Base-by-base conservation (phyloP, 2,888 invertebrate genomes). In the Drosophila antonietae region DNA sequence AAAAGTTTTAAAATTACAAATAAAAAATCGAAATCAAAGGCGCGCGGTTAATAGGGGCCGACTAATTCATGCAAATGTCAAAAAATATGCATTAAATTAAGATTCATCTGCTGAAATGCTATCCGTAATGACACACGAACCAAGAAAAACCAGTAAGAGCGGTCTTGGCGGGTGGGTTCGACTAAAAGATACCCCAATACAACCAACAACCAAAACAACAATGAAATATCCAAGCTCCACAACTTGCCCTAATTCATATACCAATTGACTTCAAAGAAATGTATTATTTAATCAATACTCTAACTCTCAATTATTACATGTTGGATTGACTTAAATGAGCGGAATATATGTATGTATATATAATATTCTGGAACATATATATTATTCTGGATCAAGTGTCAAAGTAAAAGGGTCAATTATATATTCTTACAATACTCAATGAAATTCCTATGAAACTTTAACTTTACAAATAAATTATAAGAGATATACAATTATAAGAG, bases 61-160 rank as follows among this genome's bases (percentile, higher is more conserved):
- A 64, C 69, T 83, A 76, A 79, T 75, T 73, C 85, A 81, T 83
- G 85, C 88, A 87, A 83, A 87, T 84, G 82, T 87, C 82, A 80
- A 31, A 65, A 73, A 71, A 72, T 80, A 80, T 84, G 78, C 77
- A 87, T 87, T 80, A 75, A 78, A 78, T 84, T 84, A 70, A 87
- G 76, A 83, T 84, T 77, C 72, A 81, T 83, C 81, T 77, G 57
- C 51, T 20, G 23, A 37, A 35, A 53, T 15, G 23, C 14, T 51
- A 35, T 8, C 51, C 8, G 12, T 35, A 51, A 35, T 51, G 51
- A 35, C 18, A 51, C 33, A 51, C 37, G 37, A 53, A 23, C 52
- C 7, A 37, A 53, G 52, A 10, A 37, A 37, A 53, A 53, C 37
- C 37, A 53, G 52, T 53, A 51, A 20, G 3, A 35, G 51, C 12